phyloP scores from a whole-genome alignment of 2,797 vertebrate species.

The Enteromius fasciolatus region DNA sequence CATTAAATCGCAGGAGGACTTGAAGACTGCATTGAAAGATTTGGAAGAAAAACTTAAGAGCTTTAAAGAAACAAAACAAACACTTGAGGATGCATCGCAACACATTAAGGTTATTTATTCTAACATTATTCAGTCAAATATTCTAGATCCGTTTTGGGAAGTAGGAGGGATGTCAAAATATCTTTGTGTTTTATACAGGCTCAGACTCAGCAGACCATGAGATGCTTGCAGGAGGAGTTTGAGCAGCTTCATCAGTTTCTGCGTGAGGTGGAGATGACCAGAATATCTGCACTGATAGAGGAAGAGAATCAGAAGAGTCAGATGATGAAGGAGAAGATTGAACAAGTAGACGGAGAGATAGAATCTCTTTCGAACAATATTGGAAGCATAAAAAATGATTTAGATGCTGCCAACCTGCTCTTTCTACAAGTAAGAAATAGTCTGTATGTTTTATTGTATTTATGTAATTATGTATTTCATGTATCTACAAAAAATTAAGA shows the following conservation, averaged over 20 bases:
- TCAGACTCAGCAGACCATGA: background rate
- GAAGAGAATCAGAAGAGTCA: conserved; percentile 10
- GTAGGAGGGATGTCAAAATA: background rate
- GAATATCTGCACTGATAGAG: conserved; percentile 13
- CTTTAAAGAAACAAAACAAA: conserved; percentile 3
- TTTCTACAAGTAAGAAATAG: conserved; percentile 11
- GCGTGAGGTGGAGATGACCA: conserved; percentile 8
- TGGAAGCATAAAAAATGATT: background rate
- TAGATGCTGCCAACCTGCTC: background rate
- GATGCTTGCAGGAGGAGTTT: conserved; percentile 14
- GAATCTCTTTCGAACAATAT: conserved; percentile 4
- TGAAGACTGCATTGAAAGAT: background rate
- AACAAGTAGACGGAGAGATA: conserved; percentile 2
- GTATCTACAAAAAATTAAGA: too few species aligned
- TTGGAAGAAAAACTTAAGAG: background rate
- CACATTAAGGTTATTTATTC: background rate
- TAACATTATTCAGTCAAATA: background rate
- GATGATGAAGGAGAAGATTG: background rate
- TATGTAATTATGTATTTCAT: background rate
- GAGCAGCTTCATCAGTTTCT: conserved; percentile 24
- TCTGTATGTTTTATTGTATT: background rate
- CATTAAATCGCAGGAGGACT: background rate
- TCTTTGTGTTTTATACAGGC: background rate
- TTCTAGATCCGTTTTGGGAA: background rate
- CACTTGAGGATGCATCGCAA: background rate